A percentile compares a stretch with the other conserved stretches of the same genome.
These are phyloP conservation scores for Drosophila pseudoobscura DNA, from an alignment of 1,140 invertebrate species.

Conservation along the genomic window DNA sequence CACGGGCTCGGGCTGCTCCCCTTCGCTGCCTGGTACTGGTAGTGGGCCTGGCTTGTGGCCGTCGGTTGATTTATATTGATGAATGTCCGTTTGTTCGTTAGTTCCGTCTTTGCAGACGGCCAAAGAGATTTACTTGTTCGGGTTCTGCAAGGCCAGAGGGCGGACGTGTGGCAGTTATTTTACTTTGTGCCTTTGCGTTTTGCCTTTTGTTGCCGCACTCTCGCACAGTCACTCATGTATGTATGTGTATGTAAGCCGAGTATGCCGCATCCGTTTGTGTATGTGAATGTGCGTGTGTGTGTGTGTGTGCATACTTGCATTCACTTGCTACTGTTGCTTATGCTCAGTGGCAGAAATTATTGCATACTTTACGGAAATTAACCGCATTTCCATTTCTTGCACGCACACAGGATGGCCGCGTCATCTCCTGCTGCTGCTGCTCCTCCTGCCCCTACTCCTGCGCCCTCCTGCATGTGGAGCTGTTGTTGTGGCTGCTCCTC, in stretches of 20 bases:
- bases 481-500: no score
- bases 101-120: conserved; percentile 74
- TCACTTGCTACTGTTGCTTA: conserved; percentile 50
- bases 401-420: conserved; percentile 68
- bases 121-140: conserved; percentile 75
- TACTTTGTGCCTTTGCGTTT: conserved; percentile 50
- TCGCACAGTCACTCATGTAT: conserved; percentile 23
- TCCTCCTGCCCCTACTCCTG: background rate
- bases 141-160: conserved; percentile 15
- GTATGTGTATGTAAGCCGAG: conserved; percentile 1
- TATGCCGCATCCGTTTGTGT: background rate
- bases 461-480: conserved; percentile 6
- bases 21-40: background rate
- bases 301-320: conserved; percentile 9
- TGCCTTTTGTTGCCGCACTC: conserved; percentile 49
- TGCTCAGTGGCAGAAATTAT: conserved; percentile 78
- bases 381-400: conserved; percentile 82
- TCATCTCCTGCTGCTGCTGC: conserved; percentile 36
- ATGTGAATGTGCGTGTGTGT: background rate
- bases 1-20: background rate
- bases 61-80: conserved; percentile 82
- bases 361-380: conserved; percentile 83
- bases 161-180: conserved; percentile 61
- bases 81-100: conserved; percentile 82
- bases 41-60: conserved; percentile 63